Evolutionary conservation across 2,888 invertebrate species (phyloP).

Genomic region (Chrysopilus asiliformis): DNA sequence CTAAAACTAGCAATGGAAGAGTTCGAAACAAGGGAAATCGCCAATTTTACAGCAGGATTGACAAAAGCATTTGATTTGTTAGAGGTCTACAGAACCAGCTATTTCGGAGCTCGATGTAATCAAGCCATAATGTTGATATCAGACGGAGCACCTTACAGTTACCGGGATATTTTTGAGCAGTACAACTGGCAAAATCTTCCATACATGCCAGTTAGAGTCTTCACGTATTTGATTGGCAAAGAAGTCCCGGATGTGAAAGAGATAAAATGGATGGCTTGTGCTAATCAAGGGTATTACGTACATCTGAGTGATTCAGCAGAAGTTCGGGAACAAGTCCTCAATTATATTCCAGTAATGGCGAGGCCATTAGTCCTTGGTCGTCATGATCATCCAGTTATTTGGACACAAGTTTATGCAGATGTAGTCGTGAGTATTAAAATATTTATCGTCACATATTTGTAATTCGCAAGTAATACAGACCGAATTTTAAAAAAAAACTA

Average conservation of each 20-base stretch:
- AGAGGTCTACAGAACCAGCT: conserved; percentile 46
- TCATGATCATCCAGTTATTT: conserved; percentile 78
- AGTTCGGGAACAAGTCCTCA: conserved; percentile 90
- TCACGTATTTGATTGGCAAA: conserved; percentile 94
- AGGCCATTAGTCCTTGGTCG: conserved; percentile 82
- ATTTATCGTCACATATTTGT: not conserved
- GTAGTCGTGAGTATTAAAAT: conserved; percentile 50
- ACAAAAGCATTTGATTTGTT: conserved; percentile 82
- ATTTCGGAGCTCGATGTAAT: conserved; percentile 63
- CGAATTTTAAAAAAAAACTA: conserved; percentile 3
- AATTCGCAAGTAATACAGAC: not conserved
- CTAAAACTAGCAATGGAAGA: conserved; percentile 66
- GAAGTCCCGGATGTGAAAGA: conserved; percentile 86
- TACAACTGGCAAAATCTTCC: conserved; percentile 70
- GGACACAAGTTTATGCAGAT: conserved; percentile 95
- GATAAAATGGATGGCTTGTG: conserved; percentile 97
- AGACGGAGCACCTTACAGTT: conserved; percentile 94
- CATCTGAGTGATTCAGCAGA: conserved; percentile 94
- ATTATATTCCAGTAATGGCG: conserved; percentile 95
- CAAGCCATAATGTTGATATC: conserved; percentile 98
- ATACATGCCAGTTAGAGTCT: conserved; percentile 81
- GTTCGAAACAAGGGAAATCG: conserved; percentile 74
- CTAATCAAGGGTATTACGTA: conserved; percentile 90
- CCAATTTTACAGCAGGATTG: conserved; percentile 85
- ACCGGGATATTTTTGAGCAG: conserved; percentile 78